Evolutionary conservation across 2,797 vertebrate species (phyloP), one percentile per base, ranked within the genome.

Genomic region (Gymnocypris eckloni): DNA sequence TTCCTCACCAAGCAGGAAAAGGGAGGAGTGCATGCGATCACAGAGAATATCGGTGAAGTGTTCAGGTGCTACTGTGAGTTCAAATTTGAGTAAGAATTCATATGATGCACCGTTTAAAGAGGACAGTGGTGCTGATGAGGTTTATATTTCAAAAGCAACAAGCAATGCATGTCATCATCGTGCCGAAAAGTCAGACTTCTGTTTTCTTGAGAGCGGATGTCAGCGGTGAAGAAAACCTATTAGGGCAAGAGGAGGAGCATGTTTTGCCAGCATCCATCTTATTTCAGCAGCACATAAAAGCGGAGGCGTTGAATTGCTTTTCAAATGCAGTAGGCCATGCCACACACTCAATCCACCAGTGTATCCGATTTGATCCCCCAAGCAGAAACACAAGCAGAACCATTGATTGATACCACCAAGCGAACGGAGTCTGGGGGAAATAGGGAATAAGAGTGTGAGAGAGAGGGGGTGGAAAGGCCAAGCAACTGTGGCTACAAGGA

Each of bases 341-440:
- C 91, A 89, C 88, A 93, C 81, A 89, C 90, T 93, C 89, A 95
- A 92, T 93, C 87, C 92, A 92, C 84, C 90, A 92, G 92, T 92
- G 91, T 91, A 93, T 94, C 92, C 92, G 90, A 93, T 93, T 89
- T 93, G 90, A 92, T 94, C 93, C 92, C 94, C 86, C 91, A 93
- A 92, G 92, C 92, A 88, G 89, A 92, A 84, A 92, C 90, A 83
- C 52, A 88, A 90, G 92, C 91, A 91, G 89, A 93, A 91, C 91
- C 92, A 90, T 91, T 94, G 92, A 92, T 92, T 94, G 93, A 93
- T 90, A 90, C 87, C 91, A 93, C 86, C 89, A 91, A 82, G 89
- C 81, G 87, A 93, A 87, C 75, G 84, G 86, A 91, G 93, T 90
- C 90, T 89, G 90, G 91, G 90, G 88, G 64, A 88, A 85, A 86